A percentile compares a stretch with the other conserved stretches of the same genome.
Conservation (phyloP, 1,140 invertebrate species). For the Littorina saxatilis region DNA sequence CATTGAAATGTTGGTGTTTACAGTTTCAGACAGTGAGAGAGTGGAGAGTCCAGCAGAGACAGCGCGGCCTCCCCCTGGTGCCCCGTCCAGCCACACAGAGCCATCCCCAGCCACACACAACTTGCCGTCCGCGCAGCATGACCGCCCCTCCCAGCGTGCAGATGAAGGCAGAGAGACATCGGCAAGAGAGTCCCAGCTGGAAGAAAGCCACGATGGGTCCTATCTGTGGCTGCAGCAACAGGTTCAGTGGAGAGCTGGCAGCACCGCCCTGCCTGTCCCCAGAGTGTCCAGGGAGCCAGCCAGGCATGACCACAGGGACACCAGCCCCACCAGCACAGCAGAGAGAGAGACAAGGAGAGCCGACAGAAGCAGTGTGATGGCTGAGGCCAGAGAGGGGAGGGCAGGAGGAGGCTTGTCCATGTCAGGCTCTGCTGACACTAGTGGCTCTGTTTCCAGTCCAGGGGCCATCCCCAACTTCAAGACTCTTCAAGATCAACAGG, state of each 20-base stretch:
- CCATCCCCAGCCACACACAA: no score
- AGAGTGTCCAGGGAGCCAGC: background rate
- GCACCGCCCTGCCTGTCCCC: background rate
- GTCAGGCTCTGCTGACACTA: constrained; percentile 34
- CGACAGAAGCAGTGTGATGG: background rate
- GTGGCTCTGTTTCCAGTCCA: constrained; percentile 48
- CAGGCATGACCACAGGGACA: background rate
- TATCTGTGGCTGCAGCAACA: constrained; percentile 25
- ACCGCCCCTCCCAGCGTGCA: background rate
- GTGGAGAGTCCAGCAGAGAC: no score
- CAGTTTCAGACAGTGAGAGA: no score
- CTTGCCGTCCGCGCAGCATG: background rate
- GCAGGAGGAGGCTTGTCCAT: background rate
- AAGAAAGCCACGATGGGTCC: constrained; percentile 31
- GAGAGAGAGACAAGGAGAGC: background rate
- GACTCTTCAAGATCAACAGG: constrained; percentile 65
- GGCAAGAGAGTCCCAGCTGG: background rate
- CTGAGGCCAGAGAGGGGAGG: background rate
- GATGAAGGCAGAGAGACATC: background rate
- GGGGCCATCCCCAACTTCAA: constrained; percentile 59
- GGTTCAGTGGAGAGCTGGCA: constrained; percentile 1
- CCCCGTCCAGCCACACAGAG: no score
- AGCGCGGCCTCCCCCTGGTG: no score
- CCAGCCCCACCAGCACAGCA: background rate
- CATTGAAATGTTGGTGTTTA: no score